A percentile compares a stretch with the other conserved stretches of the same genome.
phyloP scores from a whole-genome alignment of 2,888 invertebrate genomes.

The Silvanus unidentatus region DNA sequence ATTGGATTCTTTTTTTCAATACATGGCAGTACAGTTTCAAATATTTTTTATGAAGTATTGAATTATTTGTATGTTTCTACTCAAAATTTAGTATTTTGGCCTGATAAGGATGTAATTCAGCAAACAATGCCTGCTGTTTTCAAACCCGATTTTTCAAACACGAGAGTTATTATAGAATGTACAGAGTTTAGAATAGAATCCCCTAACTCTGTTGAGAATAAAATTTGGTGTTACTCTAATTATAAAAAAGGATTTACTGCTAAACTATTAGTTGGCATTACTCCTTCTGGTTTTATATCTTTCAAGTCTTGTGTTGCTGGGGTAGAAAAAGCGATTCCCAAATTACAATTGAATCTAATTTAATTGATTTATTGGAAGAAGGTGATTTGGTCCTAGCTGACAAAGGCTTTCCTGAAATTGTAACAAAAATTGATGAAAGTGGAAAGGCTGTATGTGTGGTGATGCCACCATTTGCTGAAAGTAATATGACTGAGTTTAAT shows the following conservation, averaged over 20 bases:
- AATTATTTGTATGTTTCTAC: too few species aligned
- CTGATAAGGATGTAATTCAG: too few species aligned
- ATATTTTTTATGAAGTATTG: too few species aligned
- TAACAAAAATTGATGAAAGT: slow-evolving; percentile 2
- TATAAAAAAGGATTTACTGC: background rate
- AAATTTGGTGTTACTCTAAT: background rate
- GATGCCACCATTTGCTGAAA: slow-evolving; percentile 7
- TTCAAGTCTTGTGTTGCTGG: slow-evolving; percentile 2
- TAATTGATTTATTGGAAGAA: slow-evolving; percentile 7
- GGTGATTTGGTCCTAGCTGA: slow-evolving; percentile 8
- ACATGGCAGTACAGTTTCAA: too few species aligned
- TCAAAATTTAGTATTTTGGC: too few species aligned
- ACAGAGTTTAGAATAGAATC: too few species aligned
- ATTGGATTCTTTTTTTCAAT: too few species aligned
- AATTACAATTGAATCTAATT: slow-evolving; percentile 3
- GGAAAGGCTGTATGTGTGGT: slow-evolving; percentile 2
- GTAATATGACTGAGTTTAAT: slow-evolving; percentile 6
- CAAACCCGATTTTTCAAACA: too few species aligned
- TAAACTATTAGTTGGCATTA: background rate
- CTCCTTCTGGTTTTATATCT: slow-evolving; percentile 1
- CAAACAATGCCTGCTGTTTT: too few species aligned
- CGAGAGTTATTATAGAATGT: too few species aligned
- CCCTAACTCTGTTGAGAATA: too few species aligned
- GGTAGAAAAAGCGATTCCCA: slow-evolving; percentile 5
- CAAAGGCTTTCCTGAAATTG: slow-evolving; percentile 4